Evolutionary conservation across 2,888 invertebrate species (phyloP), one percentile per base, ranked within the genome.

Genomic region (Pristionchus maxplancki): DNA sequence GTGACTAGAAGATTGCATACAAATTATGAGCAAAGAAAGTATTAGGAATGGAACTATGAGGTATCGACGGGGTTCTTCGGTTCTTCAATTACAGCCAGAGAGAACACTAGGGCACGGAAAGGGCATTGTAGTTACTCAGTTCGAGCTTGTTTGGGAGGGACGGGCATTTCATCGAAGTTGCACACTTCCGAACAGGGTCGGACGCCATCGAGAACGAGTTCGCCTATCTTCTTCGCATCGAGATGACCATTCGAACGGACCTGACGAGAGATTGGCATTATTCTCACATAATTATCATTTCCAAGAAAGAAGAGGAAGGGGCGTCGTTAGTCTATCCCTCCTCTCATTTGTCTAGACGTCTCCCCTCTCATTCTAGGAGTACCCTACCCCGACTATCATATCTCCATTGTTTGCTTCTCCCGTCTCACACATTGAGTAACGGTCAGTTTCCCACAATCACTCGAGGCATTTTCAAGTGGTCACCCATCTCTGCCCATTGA

Each of bases 131-230:
- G 24, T 40, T n/a, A 78, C 8, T 74, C 40, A 9, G 20, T 24
- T 24, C 78, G 40, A 44, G 78, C 78, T 20, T 82, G 37, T 17
- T 53, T 82, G 1, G 82, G 82, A 40, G 82, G 82, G 8, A 53
- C 53, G 40, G 85, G 85, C 40, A 62, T 37, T 9, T 64, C 71
- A 13, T 74, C 87, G 71, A 74, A 78, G 53, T 89, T 83, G 87
- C 90, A 90, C 15, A 89, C 88, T 62, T 89, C 74, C 28, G 48
- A 44, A 44, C 90, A 90, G 20, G 89, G 90, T 67, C 88, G 81
- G n/a, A 90, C 40, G 11, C 90, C 90, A 62, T 89, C 89, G 31
- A 90, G 58, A 20, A 85, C 78, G 13, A 90, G 81, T 62, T 88
- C 62, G 9, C 89, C 90, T 44, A 90, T 44, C 20, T 88, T 85